Conservation (phyloP, 2,113 vertebrate species). For the Montifringilla adamsi region DNA sequence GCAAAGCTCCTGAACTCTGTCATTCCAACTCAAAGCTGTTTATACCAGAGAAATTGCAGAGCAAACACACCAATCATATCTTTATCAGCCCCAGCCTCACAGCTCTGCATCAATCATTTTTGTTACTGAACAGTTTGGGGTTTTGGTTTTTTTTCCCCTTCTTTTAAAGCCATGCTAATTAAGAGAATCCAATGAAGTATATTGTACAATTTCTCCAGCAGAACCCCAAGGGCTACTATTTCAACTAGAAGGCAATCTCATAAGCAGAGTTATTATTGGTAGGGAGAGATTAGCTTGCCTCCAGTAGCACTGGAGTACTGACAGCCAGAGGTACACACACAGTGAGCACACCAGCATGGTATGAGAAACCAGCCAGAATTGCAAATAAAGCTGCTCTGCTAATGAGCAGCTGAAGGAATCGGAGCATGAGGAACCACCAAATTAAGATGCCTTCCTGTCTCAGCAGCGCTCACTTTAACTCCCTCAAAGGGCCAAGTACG, state of each 20-base stretch:
- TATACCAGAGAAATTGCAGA: background rate
- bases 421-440: background rate
- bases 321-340: background rate
- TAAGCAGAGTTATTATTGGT: background rate
- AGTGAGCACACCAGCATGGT: background rate
- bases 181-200: background rate
- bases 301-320: background rate
- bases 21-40: background rate
- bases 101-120: background rate
- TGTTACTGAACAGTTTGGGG: background rate
- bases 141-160: background rate
- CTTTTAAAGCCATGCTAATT: background rate
- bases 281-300: background rate
- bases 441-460: background rate
- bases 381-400: background rate
- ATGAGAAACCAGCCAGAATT: background rate
- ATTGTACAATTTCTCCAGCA: background rate
- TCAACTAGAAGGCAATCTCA: background rate
- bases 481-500: background rate
- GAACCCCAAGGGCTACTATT: background rate
- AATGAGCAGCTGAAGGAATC: background rate
- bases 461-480: background rate
- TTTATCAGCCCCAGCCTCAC: background rate
- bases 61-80: background rate
- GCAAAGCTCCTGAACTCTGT: background rate